Base-by-base conservation (phyloP, 1,140 invertebrate species). In the Sarcophaga peregrina region DNA sequence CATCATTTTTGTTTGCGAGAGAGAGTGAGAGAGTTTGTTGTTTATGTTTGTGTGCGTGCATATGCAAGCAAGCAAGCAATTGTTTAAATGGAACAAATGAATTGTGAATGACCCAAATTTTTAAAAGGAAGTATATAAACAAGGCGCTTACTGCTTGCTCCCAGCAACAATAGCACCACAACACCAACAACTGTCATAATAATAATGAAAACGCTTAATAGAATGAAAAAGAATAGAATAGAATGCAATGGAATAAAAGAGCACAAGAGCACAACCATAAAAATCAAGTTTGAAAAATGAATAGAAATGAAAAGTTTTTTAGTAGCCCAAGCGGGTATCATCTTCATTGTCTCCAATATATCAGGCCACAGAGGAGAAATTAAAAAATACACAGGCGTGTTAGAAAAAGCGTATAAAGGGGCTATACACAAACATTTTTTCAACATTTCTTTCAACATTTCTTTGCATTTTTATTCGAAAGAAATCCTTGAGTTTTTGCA, bases 91-190 rank as follows among this genome's bases (percentile, higher is more conserved):
- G 17, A 17, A 68, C 62, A 68, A 68, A 68, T 68, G 62, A 68
- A 68, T 68, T 68, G 62, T 8, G 20, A 68, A 9, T 68, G 62
- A 68, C 62, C 62, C 20, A 68, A 68, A 68, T 68, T 68, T 68
- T 20, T 68, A 68, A 20, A n/a, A n/a, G n/a, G 62, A 68, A 68
- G 17, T 20, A 68, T 4, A 68, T n/a, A 68, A 68, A 68, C 20
- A 9, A 68, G n/a, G 8, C n/a, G 25, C 25, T 37, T 37, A 37
- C 4, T 37, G 25, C 25, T n/a, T n/a, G n/a, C n/a, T n/a, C 25
- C 25, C 25, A 37, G 25, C 4, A 37, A 37, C 25, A 37, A 37
- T 37, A 37, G 20, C 62, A 68, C 13, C 13, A 37, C 25, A 58
- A 13, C 11, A 13, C 54, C n/a, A 68, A 68, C n/a, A n/a, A 68